These are phyloP conservation scores for Allobates femoralis DNA, from an alignment of 2,797 vertebrate genomes.

Conservation along the genomic window DNA sequence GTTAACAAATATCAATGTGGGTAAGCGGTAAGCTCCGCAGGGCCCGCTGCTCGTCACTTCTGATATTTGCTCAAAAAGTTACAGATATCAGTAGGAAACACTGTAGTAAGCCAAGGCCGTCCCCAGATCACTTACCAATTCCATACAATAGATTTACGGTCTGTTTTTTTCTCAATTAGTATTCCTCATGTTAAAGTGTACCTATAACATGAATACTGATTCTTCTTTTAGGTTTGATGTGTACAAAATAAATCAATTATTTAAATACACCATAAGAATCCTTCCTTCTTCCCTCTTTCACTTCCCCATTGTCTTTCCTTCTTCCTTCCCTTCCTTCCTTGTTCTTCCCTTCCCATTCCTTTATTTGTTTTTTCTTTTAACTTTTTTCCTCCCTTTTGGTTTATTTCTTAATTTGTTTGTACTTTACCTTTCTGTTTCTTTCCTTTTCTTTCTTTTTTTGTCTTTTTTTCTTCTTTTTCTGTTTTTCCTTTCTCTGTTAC, in stretches of 20 bases:
- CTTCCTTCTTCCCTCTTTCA: background rate
- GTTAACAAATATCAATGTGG: conserved; percentile 16
- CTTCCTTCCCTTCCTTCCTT: background rate
- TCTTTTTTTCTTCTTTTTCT: background rate
- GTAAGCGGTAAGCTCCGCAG: background rate
- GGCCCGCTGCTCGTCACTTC: background rate
- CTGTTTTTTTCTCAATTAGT: background rate
- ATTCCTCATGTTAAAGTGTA: background rate
- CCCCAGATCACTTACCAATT: background rate
- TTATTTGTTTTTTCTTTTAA: background rate
- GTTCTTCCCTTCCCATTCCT: background rate
- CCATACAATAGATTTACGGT: background rate
- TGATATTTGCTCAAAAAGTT: background rate
- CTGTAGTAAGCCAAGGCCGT: background rate
- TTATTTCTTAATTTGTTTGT: no score
- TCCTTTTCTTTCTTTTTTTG: background rate
- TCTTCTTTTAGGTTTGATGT: background rate
- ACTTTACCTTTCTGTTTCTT: background rate
- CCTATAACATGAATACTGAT: background rate
- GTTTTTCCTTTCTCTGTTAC: background rate
- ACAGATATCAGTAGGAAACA: background rate
- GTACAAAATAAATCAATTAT: background rate
- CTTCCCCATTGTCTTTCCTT: background rate
- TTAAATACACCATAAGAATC: background rate
- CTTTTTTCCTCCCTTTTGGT: background rate